phyloP scores from a whole-genome alignment of 1,140 invertebrate species.

The Epicauta chinensis region DNA sequence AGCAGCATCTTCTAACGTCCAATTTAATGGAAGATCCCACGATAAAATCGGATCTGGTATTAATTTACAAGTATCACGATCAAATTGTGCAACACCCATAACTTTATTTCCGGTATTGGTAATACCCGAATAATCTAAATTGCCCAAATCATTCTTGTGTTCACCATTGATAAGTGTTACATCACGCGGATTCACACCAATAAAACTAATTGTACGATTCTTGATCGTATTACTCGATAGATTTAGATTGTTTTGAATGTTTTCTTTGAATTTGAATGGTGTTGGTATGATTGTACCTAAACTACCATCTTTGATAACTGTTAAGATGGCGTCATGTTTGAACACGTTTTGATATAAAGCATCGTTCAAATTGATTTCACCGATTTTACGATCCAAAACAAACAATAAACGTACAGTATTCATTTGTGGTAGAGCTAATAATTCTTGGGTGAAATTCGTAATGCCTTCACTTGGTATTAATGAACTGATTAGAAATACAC shows the following conservation, averaged over 20 bases:
- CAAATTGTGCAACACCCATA: constrained; percentile 35
- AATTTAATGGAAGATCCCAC: constrained; percentile 54
- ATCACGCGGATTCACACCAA: constrained; percentile 35
- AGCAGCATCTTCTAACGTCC: constrained; percentile 54
- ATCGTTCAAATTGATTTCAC: constrained; percentile 19
- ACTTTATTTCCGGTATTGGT: constrained; percentile 22
- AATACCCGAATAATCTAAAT: constrained; percentile 37
- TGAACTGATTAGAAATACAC: constrained; percentile 26
- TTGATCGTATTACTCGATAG: constrained; percentile 22
- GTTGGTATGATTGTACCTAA: constrained; percentile 28
- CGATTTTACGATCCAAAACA: constrained; percentile 31
- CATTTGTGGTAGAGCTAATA: constrained; percentile 25
- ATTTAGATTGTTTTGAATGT: constrained; percentile 14
- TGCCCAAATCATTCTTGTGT: constrained; percentile 31
- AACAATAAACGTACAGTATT: constrained; percentile 28
- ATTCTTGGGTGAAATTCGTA: constrained; percentile 28
- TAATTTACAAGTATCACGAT: constrained; percentile 31
- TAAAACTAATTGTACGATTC: constrained; percentile 27
- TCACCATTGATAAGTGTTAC: constrained; percentile 32
- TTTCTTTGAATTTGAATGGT: constrained; percentile 27
- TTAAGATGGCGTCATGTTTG: constrained; percentile 25
- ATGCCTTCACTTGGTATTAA: constrained; percentile 36
- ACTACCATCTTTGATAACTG: constrained; percentile 29
- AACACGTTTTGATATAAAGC: constrained; percentile 21
- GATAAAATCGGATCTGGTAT: constrained; percentile 31